Base-by-base conservation (phyloP, 2,113 vertebrate genomes). In the Synchiropus splendidus region DNA sequence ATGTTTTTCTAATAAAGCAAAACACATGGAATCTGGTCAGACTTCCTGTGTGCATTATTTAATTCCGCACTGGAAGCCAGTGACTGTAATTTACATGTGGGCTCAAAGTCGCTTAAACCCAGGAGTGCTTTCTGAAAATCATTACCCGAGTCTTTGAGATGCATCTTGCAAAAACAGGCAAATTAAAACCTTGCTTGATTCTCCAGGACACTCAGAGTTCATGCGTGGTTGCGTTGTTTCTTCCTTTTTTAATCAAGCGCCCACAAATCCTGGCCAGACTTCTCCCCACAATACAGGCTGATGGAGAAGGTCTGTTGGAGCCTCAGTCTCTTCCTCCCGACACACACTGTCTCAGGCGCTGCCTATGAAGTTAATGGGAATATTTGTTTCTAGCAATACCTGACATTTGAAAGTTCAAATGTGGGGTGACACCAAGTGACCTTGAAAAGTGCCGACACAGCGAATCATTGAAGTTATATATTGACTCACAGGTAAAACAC, bases 171-270 rank as follows among this genome's bases (percentile, higher is more conserved):
- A 67, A 68, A 72, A 64, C 39, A 56, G 45, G 67, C 71, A 72
- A 77, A 83, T 83, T 27, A 77, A 76, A 83, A 72, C 75, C 78
- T 75, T 83, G 72, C 73, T 58, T 54, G 41, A 37, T 55, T 75
- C 60, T 52, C 39, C 31, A 54, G 70, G 65, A 78, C 67, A 69
- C 52, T 70, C 53, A 39, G 54, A 61, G 75, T 79, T 80, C 77
- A 80, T 54, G 45, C 30, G 45, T 36, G 63, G 74, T 72, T 70
- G 43, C 54, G 48, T 60, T 52, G 58, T 58, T 66, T 49, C 67
- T 61, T 67, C 64, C 70, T 74, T 54, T 67, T 66, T 45, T 64
- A 68, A 72, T 79, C 65, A 69, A 62, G 50, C 58, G 55, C 61
- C 59, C 59, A 50, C 61, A 73, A 54, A 53, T 41, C 58, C 42